A percentile compares a stretch with the other conserved stretches of the same genome.
These are phyloP conservation scores for Amphipyra berbera DNA, from an alignment of 2,888 invertebrate species.

Conservation along the genomic window DNA sequence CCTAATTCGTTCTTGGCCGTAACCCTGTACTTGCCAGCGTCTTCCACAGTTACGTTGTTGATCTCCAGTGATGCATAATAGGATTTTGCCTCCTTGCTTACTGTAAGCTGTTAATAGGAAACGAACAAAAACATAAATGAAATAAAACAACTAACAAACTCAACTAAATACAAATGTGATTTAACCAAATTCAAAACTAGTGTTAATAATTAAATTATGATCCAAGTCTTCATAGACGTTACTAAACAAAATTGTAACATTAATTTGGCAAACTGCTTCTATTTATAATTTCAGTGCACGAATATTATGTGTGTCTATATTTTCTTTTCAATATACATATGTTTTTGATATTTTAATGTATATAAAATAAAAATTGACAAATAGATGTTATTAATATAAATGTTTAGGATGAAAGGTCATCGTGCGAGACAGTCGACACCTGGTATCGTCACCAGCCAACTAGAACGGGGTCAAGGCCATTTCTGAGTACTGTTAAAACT, in stretches of 20 bases:
- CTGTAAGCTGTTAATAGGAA: slow-evolving; percentile 91
- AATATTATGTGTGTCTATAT: too few relatives aligned
- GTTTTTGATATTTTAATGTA: too few relatives aligned
- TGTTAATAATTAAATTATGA: too few relatives aligned
- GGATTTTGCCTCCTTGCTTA: slow-evolving; percentile 97
- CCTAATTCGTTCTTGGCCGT: slow-evolving; percentile 99
- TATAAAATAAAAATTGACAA: slow-evolving; percentile 16
- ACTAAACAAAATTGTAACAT: too few relatives aligned
- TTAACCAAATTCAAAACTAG: too few relatives aligned
- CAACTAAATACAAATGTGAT: too few relatives aligned
- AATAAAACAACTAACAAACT: background rate
- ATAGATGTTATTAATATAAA: slow-evolving; percentile 61
- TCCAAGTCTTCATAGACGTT: too few relatives aligned
- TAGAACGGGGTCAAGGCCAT: slow-evolving; percentile 86
- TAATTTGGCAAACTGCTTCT: too few relatives aligned
- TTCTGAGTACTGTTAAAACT: slow-evolving; percentile 77
- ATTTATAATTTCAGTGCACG: too few relatives aligned
- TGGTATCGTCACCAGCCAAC: slow-evolving; percentile 77
- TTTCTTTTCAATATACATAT: too few relatives aligned
- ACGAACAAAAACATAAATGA: slow-evolving; percentile 12
- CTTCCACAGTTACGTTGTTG: slow-evolving; percentile 98
- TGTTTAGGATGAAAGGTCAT: slow-evolving; percentile 74
- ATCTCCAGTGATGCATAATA: slow-evolving; percentile 98
- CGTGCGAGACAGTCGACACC: slow-evolving; percentile 68
- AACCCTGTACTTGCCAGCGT: slow-evolving; percentile 99